Percentiles rank a stretch among this genome's conserved stretches.
phyloP scores from a whole-genome alignment of 2,888 invertebrate species.

The Hemicrepidius hirtus region DNA sequence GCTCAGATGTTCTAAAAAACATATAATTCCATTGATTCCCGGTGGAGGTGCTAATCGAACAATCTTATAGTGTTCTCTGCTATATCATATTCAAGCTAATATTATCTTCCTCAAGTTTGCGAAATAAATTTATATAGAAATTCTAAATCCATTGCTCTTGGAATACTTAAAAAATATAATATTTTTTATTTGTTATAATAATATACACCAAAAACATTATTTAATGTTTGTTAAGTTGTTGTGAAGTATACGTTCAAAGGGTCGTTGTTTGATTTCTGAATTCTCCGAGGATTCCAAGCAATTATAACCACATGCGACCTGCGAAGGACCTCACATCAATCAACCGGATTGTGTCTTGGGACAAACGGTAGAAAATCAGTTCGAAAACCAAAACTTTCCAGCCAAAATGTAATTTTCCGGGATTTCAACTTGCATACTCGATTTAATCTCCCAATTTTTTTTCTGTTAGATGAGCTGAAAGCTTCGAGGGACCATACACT shows the following conservation, averaged over 20 bases:
- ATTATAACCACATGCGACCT: slow-evolving; percentile 73
- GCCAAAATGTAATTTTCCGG: slow-evolving; percentile 1
- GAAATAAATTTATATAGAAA: not conserved
- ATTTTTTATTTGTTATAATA: too few species aligned
- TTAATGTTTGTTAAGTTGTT: slow-evolving; percentile 2
- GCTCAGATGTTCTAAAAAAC: slow-evolving; percentile 58
- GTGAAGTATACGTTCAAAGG: slow-evolving; percentile 11
- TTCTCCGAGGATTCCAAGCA: slow-evolving; percentile 66
- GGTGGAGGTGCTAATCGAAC: slow-evolving; percentile 55
- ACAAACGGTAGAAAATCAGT: slow-evolving; percentile 56
- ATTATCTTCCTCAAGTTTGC: not conserved
- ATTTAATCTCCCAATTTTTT: slow-evolving; percentile 58
- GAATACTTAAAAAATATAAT: too few species aligned
- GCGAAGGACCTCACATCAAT: slow-evolving; percentile 68
- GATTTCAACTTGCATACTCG: slow-evolving; percentile 2
- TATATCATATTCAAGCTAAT: slow-evolving; percentile 29
- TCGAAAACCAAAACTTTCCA: not conserved
- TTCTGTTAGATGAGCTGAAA: slow-evolving; percentile 56
- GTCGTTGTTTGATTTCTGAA: slow-evolving; percentile 54
- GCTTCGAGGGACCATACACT: slow-evolving; percentile 60
- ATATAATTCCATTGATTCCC: slow-evolving; percentile 56
- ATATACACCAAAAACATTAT: too few species aligned
- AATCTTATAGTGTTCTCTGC: slow-evolving; percentile 50
- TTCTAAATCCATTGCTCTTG: too few species aligned
- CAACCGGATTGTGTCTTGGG: slow-evolving; percentile 65